Evolutionary conservation across 2,888 invertebrate genomes (phyloP), one percentile per base, ranked within the genome.

Genomic region (Orchesellides sinensis): DNA sequence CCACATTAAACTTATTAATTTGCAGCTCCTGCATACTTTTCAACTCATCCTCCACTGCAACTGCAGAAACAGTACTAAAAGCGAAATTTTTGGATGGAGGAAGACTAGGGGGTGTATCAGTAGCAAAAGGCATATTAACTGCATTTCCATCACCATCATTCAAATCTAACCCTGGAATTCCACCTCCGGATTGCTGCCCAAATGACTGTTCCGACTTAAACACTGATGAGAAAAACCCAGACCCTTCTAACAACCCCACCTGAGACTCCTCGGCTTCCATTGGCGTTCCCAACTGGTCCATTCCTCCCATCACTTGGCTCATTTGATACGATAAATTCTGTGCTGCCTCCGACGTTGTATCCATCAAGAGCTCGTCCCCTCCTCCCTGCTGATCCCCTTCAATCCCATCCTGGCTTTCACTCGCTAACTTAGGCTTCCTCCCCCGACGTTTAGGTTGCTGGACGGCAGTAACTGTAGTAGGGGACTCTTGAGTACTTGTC

Each of bases 131-230:
- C n/a, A n/a, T n/a, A n/a, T n/a, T n/a, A n/a, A n/a, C n/a, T n/a
- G n/a, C n/a, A 54, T 35, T 77, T 29, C 66, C 47, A 3, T 77
- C 77, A 23, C 27, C 19, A 4, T 77, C 77, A 29, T 77, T 32
- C 23, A 77, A 56, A 59, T 77, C 77, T 12, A 77, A 27, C 3
- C 77, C 77, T 10, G 77, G 77, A 25, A 77, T 77, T 3, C 77
- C 77, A 47, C 45, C 23, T 0, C 68, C 59, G 12, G 45, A 23
- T 14, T 4, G 19, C 40, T 23, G 56, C 10, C 72, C 72, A 29
- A 72, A 65, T 0, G 27, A 12, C 6, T 17, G 77, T 17, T 77
- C 77, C 0, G 56, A 56, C 25, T 66, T 77, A 10, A 77, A 47
- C 14, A 77, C 47, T 10, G 77, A 77, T 2, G 77, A 77, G 35